Evolutionary conservation across 2,888 invertebrate species (phyloP).

Genomic region (Hypolimnas misippus): DNA sequence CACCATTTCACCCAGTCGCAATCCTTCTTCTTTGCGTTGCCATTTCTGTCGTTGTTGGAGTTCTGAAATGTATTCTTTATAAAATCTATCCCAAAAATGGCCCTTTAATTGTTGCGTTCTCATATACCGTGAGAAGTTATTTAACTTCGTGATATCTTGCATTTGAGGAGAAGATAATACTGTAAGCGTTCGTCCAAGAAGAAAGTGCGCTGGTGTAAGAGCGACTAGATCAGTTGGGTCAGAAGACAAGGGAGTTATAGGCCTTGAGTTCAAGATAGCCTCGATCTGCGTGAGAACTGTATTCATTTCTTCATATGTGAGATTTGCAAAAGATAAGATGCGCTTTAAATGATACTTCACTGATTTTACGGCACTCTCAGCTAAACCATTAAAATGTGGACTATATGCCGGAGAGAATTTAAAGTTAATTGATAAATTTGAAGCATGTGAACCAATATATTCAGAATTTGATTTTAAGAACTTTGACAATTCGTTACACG

Average conservation of each 20-base stretch:
- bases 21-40: background rate
- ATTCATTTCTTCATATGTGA: background rate
- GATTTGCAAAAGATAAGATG: background rate
- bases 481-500: slow-evolving; percentile 10
- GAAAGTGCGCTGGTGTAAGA: background rate
- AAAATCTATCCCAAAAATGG: background rate
- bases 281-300: background rate
- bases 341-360: background rate
- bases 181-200: background rate
- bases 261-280: background rate
- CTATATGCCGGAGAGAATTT: background rate
- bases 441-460: background rate
- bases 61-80: background rate
- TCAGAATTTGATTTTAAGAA: background rate
- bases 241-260: background rate
- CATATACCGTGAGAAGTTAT: background rate
- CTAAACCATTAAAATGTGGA: background rate
- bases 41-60: background rate
- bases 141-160: background rate
- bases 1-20: background rate
- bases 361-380: background rate
- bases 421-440: background rate
- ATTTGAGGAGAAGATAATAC: background rate
- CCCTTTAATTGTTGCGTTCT: background rate
- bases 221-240: background rate